phyloP scores from a whole-genome alignment of 2,797 vertebrate species.

The Chaetophractus vellerosus region DNA sequence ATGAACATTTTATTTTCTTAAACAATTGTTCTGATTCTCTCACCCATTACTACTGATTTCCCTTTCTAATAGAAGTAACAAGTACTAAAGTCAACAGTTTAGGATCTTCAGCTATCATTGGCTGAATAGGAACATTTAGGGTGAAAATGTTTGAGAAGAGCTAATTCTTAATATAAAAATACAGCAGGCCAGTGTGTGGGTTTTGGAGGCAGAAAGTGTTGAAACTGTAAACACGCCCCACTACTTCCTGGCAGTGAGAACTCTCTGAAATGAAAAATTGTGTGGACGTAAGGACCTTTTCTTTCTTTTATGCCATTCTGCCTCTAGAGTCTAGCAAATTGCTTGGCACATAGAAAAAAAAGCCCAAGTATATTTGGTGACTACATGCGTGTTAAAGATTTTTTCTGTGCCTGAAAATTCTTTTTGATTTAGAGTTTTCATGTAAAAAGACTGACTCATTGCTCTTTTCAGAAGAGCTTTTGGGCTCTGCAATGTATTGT shows the following conservation, averaged over 20 bases:
- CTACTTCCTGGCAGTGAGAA: background rate
- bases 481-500: background rate
- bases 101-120: background rate
- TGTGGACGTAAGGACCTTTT: background rate
- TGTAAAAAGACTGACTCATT: background rate
- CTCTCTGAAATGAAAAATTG: background rate
- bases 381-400: background rate
- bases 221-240: background rate
- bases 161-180: slow-evolving; percentile 45
- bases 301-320: background rate
- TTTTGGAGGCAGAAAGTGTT: background rate
- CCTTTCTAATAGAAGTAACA: slow-evolving; percentile 37
- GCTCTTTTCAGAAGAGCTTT: background rate
- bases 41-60: background rate
- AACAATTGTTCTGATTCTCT: background rate
- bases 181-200: background rate
- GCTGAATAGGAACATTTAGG: background rate
- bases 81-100: background rate
- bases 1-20: slow-evolving; percentile 38
- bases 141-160: background rate
- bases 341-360: background rate
- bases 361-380: background rate
- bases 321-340: background rate
- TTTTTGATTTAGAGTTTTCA: slow-evolving; percentile 29
- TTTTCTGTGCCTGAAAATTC: background rate